A percentile compares a stretch with the other conserved stretches of the same genome.
Evolutionary conservation across 1,140 invertebrate genomes (phyloP).

Genomic region (Gryon sp.): DNA sequence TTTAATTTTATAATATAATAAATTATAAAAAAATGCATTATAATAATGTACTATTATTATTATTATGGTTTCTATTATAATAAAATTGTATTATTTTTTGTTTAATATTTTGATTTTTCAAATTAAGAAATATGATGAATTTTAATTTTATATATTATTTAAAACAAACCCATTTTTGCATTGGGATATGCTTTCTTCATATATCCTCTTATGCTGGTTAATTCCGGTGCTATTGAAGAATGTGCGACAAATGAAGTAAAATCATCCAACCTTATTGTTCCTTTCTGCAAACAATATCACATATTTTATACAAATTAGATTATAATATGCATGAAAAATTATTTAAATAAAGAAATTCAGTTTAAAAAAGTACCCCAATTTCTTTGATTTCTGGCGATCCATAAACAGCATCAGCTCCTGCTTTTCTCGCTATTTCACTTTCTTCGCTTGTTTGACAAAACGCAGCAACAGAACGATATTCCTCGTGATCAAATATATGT

Average conservation of each 20-base stretch:
- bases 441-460: conserved; percentile 84
- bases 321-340: neutral
- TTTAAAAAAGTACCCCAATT: conserved; percentile 82
- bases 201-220: conserved; percentile 86
- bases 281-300: conserved; percentile 78
- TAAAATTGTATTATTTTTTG: neutral
- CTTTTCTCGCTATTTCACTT: conserved; percentile 81
- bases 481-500: conserved; percentile 83
- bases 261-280: conserved; percentile 84
- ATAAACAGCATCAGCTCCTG: conserved; percentile 86
- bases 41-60: neutral
- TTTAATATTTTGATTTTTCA: too few species aligned
- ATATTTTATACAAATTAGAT: too few species aligned
- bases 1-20: too few species aligned
- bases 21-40: too few species aligned
- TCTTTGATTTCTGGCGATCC: conserved; percentile 86
- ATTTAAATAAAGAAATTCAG: conserved; percentile 64
- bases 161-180: conserved; percentile 81
- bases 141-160: conserved; percentile 23
- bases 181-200: conserved; percentile 88
- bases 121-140: too few species aligned
- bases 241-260: conserved; percentile 88
- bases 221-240: conserved; percentile 87
- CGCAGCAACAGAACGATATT: conserved; percentile 83
- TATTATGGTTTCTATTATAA: neutral